Evolutionary conservation across 1,140 invertebrate genomes (phyloP).

Genomic region (Scaptomyza montana): DNA sequence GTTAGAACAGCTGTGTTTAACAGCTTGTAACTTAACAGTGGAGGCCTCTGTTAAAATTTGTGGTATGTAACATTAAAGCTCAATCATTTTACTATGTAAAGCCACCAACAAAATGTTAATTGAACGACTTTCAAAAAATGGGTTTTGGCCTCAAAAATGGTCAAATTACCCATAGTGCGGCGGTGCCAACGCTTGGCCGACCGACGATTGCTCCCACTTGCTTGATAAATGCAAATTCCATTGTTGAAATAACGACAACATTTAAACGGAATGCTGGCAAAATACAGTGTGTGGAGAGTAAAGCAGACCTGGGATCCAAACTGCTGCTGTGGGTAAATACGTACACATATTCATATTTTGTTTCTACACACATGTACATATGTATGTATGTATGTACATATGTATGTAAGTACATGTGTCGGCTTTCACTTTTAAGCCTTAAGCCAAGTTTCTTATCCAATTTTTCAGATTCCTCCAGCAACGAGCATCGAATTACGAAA

Average conservation of each 20-base stretch:
- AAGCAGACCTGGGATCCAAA: constrained; percentile 3
- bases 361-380: neutral
- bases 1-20: too few species aligned
- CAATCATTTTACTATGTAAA: too few species aligned
- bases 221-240: constrained; percentile 75
- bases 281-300: neutral
- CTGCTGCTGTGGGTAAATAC: neutral
- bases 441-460: constrained; percentile 47
- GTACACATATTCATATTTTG: neutral
- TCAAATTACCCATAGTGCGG: too few species aligned
- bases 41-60: too few species aligned
- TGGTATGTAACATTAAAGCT: too few species aligned
- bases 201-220: constrained; percentile 30
- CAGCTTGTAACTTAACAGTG: too few species aligned
- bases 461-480: constrained; percentile 24
- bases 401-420: constrained; percentile 26
- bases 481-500: constrained; percentile 62
- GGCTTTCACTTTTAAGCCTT: constrained; percentile 72
- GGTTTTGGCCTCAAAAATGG: too few species aligned
- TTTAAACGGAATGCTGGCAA: constrained; percentile 47
- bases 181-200: neutral
- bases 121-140: too few species aligned
- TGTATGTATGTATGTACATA: neutral
- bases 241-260: constrained; percentile 57
- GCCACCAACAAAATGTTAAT: too few species aligned